phyloP scores from a whole-genome alignment of 2,797 vertebrate genomes.

The Labeo calbasu region DNA sequence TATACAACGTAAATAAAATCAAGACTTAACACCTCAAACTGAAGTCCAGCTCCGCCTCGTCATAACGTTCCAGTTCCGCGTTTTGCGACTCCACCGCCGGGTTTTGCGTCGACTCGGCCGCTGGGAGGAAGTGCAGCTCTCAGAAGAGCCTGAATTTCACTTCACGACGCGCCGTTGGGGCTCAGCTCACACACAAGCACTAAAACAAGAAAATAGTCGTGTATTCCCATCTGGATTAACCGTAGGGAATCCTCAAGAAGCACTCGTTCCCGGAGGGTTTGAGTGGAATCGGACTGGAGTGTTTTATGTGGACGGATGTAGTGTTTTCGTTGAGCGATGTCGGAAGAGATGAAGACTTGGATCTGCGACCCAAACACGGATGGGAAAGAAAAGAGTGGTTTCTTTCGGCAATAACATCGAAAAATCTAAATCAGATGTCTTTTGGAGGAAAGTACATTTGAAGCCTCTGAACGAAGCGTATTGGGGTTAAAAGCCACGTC shows the following conservation, averaged over 20 bases:
- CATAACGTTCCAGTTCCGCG: neutral
- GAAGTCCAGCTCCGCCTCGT: neutral
- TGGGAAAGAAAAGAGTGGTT: conserved; percentile 56
- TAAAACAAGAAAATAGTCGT: conserved; percentile 7
- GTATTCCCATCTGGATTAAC: conserved; percentile 26
- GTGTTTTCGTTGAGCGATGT: conserved; percentile 50
- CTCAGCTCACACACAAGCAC: conserved; percentile 2
- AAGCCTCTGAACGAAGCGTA: neutral
- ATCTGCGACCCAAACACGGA: conserved; percentile 58
- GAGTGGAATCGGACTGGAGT: neutral
- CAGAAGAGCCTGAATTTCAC: conserved; percentile 58
- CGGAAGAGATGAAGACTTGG: conserved; percentile 56
- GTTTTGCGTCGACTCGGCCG: conserved; percentile 73
- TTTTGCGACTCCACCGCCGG: conserved; percentile 65
- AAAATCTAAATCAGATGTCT: neutral
- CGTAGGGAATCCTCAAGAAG: neutral
- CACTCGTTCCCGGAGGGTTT: neutral
- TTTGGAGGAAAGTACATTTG: conserved; percentile 15
- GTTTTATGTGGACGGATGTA: conserved; percentile 40
- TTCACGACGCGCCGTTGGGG: conserved; percentile 43
- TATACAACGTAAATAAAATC: neutral
- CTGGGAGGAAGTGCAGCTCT: conserved; percentile 82
- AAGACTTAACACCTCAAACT: neutral
- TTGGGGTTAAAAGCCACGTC: conserved; percentile 17
- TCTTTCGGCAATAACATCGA: conserved; percentile 41